Evolutionary conservation across 2,797 vertebrate genomes (phyloP).

Genomic region (Saxicola maurus): DNA sequence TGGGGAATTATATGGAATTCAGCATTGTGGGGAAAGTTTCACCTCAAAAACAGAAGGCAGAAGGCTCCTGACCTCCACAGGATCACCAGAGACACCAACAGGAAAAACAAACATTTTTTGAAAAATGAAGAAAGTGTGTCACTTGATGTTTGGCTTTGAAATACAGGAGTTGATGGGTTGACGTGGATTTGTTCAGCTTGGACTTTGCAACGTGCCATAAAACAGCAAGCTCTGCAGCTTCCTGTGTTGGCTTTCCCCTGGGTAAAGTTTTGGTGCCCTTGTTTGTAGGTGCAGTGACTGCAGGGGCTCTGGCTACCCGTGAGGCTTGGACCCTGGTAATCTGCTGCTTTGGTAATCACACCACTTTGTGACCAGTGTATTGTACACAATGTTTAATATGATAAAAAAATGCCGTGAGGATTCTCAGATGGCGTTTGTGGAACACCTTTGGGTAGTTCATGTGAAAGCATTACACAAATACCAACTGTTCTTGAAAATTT

Average conservation of each 20-base stretch:
- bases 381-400: fast-evolving
- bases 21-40: background rate
- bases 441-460: background rate
- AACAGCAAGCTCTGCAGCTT: background rate
- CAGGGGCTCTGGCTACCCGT: fast-evolving
- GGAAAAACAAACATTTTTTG: background rate
- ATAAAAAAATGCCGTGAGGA: background rate
- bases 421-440: background rate
- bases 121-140: background rate
- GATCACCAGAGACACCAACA: background rate
- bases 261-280: fast-evolving
- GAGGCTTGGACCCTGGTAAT: background rate
- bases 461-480: background rate
- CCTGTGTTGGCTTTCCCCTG: background rate
- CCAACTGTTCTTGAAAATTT: background rate
- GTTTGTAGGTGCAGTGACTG: background rate
- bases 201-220: background rate
- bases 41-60: background rate
- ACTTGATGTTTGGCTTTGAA: background rate
- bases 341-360: background rate
- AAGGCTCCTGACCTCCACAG: background rate
- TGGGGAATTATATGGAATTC: background rate
- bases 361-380: background rate
- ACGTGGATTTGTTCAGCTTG: background rate
- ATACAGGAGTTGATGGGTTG: background rate